These are phyloP conservation scores for Microhierax caerulescens DNA, from an alignment of 2,797 vertebrate species.

Conservation along the genomic window DNA sequence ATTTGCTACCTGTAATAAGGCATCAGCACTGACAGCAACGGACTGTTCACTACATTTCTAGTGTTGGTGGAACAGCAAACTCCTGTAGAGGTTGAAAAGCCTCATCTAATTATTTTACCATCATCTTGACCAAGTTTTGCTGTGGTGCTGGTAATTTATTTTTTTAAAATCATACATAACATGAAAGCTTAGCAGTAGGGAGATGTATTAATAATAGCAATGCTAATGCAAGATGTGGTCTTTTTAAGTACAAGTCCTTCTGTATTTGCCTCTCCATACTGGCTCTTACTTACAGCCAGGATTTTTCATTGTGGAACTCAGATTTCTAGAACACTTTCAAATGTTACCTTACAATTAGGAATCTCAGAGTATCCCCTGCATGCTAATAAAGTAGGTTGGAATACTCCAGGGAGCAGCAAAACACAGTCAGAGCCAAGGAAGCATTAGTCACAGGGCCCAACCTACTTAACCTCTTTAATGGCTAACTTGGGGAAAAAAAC, in stretches of 20 bases:
- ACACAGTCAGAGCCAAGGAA: slow-evolving; percentile 2
- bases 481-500: not conserved
- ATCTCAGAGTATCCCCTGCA: not conserved
- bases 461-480: slow-evolving; percentile 34
- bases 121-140: not conserved
- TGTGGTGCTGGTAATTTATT: not conserved
- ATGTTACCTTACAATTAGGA: not conserved
- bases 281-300: not conserved
- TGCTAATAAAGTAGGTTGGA: not conserved
- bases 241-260: not conserved
- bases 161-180: not conserved
- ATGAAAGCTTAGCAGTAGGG: not conserved
- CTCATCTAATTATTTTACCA: not conserved
- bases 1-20: not conserved
- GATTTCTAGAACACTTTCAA: not conserved
- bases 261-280: not conserved
- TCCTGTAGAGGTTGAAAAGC: not conserved
- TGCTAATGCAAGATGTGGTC: not conserved
- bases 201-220: not conserved
- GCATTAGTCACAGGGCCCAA: slow-evolving; percentile 33
- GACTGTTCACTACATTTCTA: not conserved
- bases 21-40: not conserved
- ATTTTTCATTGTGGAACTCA: not conserved
- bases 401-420: not conserved
- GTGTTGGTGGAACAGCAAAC: not conserved